Base-by-base conservation (phyloP, 2,113 vertebrate species). In the Steatornis caripensis region DNA sequence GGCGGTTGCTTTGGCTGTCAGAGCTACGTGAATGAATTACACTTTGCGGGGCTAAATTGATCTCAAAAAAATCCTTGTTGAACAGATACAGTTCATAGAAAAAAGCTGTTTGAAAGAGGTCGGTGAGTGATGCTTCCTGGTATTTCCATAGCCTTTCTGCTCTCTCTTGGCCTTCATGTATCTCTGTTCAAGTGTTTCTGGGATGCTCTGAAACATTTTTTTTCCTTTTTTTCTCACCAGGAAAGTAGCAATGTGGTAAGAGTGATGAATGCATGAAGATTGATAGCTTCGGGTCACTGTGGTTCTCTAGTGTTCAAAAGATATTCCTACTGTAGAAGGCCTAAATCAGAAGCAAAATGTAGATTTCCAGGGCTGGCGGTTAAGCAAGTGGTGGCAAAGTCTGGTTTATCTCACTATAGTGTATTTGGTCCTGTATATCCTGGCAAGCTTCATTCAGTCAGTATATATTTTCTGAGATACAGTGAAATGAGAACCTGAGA, bases 241-340 rank as follows among this genome's bases (percentile, higher is more conserved):
- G 60, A 36, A 46, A 48, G 61, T 37, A 80, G 37, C 16, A 34
- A 1, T 23, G 66, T 37, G 16, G 23, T 37, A 41, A 34, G 57
- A 43, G 32, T 5, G 41, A 15, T 29, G 39, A 3, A 0, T 15
- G 15, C 12, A 2, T 9, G 41, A 27, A 14, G 27, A 17, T 5
- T 19, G 57, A 34, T 22, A 45, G 48, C 65, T 62, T 39, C 37
- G 61, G 45, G 55, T 84, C 55, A 21, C 34, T 77, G 45, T 19
- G 19, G 15, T 20, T 69, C 43, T 46, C 43, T 30, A 23, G 23
- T 20, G 7, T 61, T 77, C 19, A 23, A 46, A 70, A 41, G 34
- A 13, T 21, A 34, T 29, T 72, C 30, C n/a, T 51, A 2, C n/a
- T 39, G 15, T 34, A 14, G 57, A 32, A 76, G 30, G 29, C 48